phyloP scores from a whole-genome alignment of 2,888 invertebrate genomes.

The Drosophila algonquin region DNA sequence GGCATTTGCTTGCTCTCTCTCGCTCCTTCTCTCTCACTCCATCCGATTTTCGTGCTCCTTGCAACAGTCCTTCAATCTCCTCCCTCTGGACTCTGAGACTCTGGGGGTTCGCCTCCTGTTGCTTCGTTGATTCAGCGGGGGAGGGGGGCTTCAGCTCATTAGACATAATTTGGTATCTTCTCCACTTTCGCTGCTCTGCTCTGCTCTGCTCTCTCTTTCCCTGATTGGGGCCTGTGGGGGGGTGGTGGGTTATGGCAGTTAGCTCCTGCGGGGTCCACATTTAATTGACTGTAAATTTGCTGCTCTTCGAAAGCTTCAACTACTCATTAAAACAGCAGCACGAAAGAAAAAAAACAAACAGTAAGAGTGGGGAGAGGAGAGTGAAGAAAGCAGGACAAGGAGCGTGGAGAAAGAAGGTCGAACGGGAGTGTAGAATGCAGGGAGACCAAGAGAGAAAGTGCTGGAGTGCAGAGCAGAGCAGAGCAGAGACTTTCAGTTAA shows the following conservation, averaged over 20 bases:
- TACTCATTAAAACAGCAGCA: slow-evolving; percentile 61
- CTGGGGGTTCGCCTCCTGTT: slow-evolving; percentile 13
- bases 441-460: background rate
- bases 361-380: background rate
- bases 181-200: background rate
- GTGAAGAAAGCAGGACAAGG: background rate
- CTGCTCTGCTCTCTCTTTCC: too few relatives aligned
- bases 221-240: background rate
- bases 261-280: slow-evolving; percentile 52
- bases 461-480: background rate
- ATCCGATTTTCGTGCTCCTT: background rate
- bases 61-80: slow-evolving; percentile 10
- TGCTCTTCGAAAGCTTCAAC: slow-evolving; percentile 68
- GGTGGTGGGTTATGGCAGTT: slow-evolving; percentile 5
- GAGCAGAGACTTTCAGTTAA: background rate
- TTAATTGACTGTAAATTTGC: slow-evolving; percentile 77
- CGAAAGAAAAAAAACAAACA: slow-evolving; percentile 27
- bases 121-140: slow-evolving; percentile 13
- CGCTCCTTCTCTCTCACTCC: background rate
- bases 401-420: background rate
- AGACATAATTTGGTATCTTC: slow-evolving; percentile 65
- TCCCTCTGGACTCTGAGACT: background rate
- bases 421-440: background rate
- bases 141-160: slow-evolving; percentile 63
- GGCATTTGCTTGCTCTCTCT: slow-evolving; percentile 32